Conservation (phyloP, 2,113 vertebrate species). For the Clarias batrachus region DNA sequence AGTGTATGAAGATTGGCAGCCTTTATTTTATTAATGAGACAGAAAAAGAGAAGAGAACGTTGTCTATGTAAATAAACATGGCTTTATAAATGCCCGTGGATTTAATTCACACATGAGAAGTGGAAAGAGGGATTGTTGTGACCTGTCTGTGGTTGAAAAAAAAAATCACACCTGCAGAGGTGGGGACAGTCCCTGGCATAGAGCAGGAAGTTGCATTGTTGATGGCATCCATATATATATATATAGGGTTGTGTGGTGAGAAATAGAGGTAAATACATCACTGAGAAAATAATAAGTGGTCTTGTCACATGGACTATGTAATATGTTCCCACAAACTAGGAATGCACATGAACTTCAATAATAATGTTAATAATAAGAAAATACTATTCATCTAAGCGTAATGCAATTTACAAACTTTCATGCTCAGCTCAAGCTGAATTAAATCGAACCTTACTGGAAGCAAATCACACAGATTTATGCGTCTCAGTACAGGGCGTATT, state of each 20-base stretch:
- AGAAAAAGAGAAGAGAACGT: neutral
- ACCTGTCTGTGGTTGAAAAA: slow-evolving; percentile 40
- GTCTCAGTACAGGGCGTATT: neutral
- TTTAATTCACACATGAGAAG: slow-evolving; percentile 10
- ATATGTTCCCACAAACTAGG: neutral
- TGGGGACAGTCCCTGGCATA: slow-evolving; percentile 37
- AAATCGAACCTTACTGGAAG: neutral
- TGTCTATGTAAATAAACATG: neutral
- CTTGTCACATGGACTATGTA: neutral
- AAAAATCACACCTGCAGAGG: slow-evolving; percentile 26
- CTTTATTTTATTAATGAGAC: neutral
- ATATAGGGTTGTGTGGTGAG: neutral
- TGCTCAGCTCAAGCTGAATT: neutral
- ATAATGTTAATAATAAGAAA: neutral
- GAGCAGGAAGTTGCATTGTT: slow-evolving; percentile 28
- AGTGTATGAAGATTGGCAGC: neutral
- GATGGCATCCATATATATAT: slow-evolving; percentile 20
- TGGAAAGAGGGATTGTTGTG: slow-evolving; percentile 36
- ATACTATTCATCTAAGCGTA: neutral
- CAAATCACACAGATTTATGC: neutral
- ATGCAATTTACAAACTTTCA: neutral
- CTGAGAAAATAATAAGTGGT: neutral
- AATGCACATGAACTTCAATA: neutral
- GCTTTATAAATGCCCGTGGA: slow-evolving; percentile 20
- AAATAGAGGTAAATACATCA: neutral